Evolutionary conservation across 2,113 vertebrate species (phyloP), one percentile per base, ranked within the genome.

Genomic region (Anas platyrhynchos): DNA sequence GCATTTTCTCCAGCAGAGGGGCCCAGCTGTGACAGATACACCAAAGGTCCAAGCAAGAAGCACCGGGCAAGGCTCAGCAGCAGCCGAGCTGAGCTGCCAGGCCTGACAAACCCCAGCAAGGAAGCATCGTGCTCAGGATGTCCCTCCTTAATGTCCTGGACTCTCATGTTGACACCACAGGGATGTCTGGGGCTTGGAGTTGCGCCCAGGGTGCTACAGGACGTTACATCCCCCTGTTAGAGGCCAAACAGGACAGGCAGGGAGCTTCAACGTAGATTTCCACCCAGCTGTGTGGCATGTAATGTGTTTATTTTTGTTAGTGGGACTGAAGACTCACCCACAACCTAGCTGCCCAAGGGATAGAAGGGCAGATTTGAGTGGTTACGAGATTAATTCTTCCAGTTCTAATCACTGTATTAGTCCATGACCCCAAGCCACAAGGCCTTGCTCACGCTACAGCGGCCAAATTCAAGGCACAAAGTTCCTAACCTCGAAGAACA

Each of bases 111-210:
- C 7, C 2, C 1, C 2, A 20, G 72, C 63, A 76, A 85, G 27
- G 54, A 65, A 26, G 32, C 22, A n/a, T 16, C 32, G 16, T 29
- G 46, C 67, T 67, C 38, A 34, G 54, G 41, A 23, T 5, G 8
- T 3, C 26, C 18, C 82, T 86, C 59, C 77, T 48, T 34, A 87
- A 13, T 1, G 0, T 8, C n/a, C 13, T 9, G 27, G 62, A 32
- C 48, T 61, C 11, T 2, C 23, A 52, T 2, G 8, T 0, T 5
- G 50, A 68, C 16, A 20, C 36, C 55, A 20, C 44, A 0, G 0
- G 3, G 36, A 9, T 26, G 16, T 29, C 5, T 69, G 78, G 43
- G 74, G 15, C 62, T 18, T 34, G 91, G 66, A 41, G 66, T 12
- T 71, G 69, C 3, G 4, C 36, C 75, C 68, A 59, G 59, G 31